Evolutionary conservation across 2,888 invertebrate species (phyloP).

Genomic region (Erebia epiphron): DNA sequence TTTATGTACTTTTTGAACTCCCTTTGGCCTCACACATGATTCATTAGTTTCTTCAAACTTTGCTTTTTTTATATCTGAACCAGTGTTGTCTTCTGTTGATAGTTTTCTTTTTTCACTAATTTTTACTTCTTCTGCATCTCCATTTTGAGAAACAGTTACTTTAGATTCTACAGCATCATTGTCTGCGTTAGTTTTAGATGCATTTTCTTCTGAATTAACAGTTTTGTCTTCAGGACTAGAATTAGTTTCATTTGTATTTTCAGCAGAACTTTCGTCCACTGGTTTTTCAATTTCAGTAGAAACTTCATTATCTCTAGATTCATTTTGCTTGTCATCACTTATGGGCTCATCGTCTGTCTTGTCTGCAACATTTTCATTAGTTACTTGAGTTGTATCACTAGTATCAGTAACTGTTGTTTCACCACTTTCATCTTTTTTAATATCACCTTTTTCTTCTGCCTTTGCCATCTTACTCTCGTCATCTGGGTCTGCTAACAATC

Average conservation of each 20-base stretch:
- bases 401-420: not conserved
- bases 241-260: conserved; percentile 5
- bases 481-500: conserved; percentile 36
- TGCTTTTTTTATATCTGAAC: conserved; percentile 54
- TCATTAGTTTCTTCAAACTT: conserved; percentile 50
- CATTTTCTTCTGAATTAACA: conserved; percentile 8
- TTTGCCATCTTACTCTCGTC: conserved; percentile 26
- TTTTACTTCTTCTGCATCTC: conserved; percentile 34
- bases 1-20: conserved; percentile 54
- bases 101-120: conserved; percentile 64
- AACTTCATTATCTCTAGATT: not conserved
- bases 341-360: not conserved
- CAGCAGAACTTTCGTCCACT: conserved; percentile 1
- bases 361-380: not conserved
- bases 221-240: not conserved
- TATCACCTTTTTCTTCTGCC: conserved; percentile 7
- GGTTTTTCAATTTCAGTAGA: not conserved
- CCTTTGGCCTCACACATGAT: conserved; percentile 61
- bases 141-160: conserved; percentile 16
- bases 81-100: conserved; percentile 49
- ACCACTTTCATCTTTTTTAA: conserved; percentile 14
- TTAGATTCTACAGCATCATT: conserved; percentile 28
- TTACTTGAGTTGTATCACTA: not conserved
- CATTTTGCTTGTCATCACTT: conserved; percentile 36
- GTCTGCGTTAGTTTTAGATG: conserved; percentile 14